These are phyloP conservation scores for Epirrita christyi DNA, from an alignment of 2,888 invertebrate species.

Conservation along the genomic window DNA sequence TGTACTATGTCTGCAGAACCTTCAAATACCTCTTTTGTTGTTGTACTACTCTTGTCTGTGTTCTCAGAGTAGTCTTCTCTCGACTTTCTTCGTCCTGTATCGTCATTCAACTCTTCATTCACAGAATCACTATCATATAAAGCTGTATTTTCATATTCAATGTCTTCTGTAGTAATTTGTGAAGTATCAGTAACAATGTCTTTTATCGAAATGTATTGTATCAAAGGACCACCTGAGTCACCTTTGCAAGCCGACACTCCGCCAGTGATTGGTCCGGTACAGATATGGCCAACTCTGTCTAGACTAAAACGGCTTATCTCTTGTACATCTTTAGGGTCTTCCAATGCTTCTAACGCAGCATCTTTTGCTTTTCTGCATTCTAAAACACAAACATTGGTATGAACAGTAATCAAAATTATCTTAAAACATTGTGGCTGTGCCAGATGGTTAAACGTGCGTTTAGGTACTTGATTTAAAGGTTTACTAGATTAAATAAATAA, in stretches of 20 bases:
- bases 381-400: conserved; percentile 39
- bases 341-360: too few relatives aligned
- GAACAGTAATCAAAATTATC: too few relatives aligned
- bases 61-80: conserved; percentile 8
- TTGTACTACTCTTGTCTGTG: conserved; percentile 7
- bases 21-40: conserved; percentile 8
- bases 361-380: conserved; percentile 73
- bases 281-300: conserved; percentile 73
- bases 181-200: conserved; percentile 39
- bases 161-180: conserved; percentile 18
- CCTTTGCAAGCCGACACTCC: conserved; percentile 82
- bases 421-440: too few relatives aligned
- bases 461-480: too few relatives aligned
- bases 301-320: conserved; percentile 75
- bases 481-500: too few relatives aligned
- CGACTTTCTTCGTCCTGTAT: too few relatives aligned
- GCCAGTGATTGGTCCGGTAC: conserved; percentile 80
- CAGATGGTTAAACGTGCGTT: too few relatives aligned
- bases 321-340: conserved; percentile 58
- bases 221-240: conserved; percentile 84
- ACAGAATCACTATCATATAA: too few relatives aligned
- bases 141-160: neutral
- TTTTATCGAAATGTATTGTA: conserved; percentile 49
- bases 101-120: conserved; percentile 4
- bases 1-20: conserved; percentile 23